These are phyloP conservation scores for Calameuta idolon DNA, from an alignment of 2,888 invertebrate genomes.

Conservation along the genomic window DNA sequence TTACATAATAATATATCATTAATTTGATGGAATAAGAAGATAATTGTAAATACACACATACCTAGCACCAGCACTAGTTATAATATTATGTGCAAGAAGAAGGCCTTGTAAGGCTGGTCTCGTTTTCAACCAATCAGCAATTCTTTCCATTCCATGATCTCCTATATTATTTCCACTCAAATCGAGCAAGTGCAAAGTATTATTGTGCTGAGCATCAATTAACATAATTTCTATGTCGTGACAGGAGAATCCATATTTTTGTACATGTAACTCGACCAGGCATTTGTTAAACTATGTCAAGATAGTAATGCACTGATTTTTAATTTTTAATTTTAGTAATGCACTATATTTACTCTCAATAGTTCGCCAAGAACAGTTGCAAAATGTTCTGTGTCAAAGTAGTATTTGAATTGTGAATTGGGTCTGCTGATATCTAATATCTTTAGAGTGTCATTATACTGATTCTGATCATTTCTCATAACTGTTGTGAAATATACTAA, in stretches of 20 bases:
- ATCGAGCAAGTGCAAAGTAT: constrained; percentile 71
- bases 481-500: constrained; percentile 69
- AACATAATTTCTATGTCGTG: constrained; percentile 73
- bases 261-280: constrained; percentile 71
- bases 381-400: constrained; percentile 53
- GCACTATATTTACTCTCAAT: constrained; percentile 51
- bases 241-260: constrained; percentile 72
- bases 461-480: constrained; percentile 64
- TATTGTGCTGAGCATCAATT: constrained; percentile 69
- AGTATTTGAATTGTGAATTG: constrained; percentile 51
- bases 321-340: background rate
- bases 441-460: constrained; percentile 53
- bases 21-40: background rate
- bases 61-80: constrained; percentile 71
- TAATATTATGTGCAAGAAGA: constrained; percentile 71
- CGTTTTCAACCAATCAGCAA: constrained; percentile 70
- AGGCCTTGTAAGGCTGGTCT: constrained; percentile 69
- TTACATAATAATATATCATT: background rate
- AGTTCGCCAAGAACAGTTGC: constrained; percentile 57
- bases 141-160: constrained; percentile 70
- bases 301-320: background rate
- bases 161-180: constrained; percentile 73
- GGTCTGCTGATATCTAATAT: constrained; percentile 66
- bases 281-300: constrained; percentile 59
- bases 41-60: constrained; percentile 29